phyloP scores from a whole-genome alignment of 2,797 vertebrate genomes.

The Diceros bicornis region DNA sequence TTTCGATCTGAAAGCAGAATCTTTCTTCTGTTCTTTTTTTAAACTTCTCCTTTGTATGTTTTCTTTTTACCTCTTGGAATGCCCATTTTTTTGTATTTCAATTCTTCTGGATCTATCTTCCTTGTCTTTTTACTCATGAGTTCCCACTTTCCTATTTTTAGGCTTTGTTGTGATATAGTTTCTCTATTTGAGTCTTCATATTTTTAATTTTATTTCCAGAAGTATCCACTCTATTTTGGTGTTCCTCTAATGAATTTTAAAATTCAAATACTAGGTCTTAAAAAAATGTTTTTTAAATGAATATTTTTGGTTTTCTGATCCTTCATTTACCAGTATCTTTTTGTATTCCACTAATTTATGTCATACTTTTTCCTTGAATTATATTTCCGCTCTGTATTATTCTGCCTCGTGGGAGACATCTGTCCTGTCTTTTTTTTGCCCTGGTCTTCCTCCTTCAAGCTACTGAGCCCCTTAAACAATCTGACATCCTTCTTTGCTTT shows the following conservation, averaged over 20 bases:
- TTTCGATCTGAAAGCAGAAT: not conserved
- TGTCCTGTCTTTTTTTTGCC: not conserved
- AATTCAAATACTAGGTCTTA: not conserved
- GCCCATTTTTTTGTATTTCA: not conserved
- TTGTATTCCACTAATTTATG: not conserved
- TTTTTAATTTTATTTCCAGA: slow-evolving; percentile 41
- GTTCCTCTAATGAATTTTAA: not conserved
- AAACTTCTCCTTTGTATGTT: not conserved
- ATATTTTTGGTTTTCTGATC: not conserved
- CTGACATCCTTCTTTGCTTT: not conserved
- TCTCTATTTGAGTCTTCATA: not conserved
- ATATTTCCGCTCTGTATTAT: not conserved
- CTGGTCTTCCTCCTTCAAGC: not conserved
- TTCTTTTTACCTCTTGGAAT: not conserved
- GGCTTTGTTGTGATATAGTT: not conserved
- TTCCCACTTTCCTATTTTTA: not conserved
- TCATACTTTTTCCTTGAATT: not conserved
- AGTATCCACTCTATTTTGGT: not conserved
- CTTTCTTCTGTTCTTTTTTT: slow-evolving; percentile 22
- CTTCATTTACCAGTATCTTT: not conserved
- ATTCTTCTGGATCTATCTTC: not conserved
- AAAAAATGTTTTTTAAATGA: not conserved
- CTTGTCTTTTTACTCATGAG: not conserved
- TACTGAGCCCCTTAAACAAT: not conserved
- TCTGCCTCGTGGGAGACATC: not conserved